These are phyloP conservation scores for Centropus unirufus DNA, from an alignment of 2,113 vertebrate species.

Conservation along the genomic window DNA sequence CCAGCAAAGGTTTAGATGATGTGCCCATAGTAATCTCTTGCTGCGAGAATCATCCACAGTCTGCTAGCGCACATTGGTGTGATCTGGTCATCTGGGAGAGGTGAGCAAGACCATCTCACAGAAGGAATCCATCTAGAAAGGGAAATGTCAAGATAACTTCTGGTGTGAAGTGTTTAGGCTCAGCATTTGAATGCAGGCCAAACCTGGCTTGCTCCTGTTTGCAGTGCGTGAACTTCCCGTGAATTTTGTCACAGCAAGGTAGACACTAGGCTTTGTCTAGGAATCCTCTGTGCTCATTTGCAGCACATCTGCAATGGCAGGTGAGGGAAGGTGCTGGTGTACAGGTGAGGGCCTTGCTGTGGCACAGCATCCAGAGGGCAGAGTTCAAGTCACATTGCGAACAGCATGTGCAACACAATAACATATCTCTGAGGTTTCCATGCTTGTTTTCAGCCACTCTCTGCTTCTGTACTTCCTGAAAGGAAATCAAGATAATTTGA, in stretches of 20 bases:
- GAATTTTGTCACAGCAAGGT: background rate
- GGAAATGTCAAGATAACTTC: background rate
- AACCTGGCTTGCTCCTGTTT: background rate
- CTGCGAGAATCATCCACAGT: background rate
- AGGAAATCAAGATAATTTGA: background rate
- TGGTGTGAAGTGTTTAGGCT: background rate
- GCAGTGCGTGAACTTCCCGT: background rate
- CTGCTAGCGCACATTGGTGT: background rate
- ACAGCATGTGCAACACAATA: background rate
- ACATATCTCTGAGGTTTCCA: background rate
- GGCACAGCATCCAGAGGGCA: background rate
- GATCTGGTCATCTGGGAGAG: background rate
- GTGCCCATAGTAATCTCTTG: background rate
- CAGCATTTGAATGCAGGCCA: background rate
- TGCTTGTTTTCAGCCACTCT: background rate
- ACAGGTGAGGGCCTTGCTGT: background rate
- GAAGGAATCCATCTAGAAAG: background rate
- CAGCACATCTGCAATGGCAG: accelerated
- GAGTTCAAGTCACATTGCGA: background rate
- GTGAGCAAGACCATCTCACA: background rate
- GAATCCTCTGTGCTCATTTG: background rate
- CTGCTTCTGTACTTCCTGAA: background rate
- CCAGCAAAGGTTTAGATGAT: accelerated
- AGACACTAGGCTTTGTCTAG: background rate
- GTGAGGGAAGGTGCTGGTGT: background rate